These are phyloP conservation scores for Empis stercorea DNA, from an alignment of 2,888 invertebrate genomes.

Conservation along the genomic window DNA sequence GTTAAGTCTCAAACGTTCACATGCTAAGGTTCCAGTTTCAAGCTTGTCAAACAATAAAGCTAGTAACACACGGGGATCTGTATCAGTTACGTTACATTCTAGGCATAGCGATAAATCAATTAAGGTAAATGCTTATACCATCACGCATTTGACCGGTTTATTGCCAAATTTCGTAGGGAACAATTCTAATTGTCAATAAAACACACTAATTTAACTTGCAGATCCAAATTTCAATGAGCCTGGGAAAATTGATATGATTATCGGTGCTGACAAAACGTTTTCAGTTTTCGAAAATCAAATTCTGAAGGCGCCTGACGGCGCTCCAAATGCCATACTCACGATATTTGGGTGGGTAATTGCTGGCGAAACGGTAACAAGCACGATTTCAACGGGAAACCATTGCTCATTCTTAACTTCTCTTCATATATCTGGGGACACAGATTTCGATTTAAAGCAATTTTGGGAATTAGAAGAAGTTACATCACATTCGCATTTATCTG, in stretches of 20 bases:
- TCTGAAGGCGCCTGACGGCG: background rate
- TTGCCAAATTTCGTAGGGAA: no score
- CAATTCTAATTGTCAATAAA: no score
- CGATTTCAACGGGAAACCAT: background rate
- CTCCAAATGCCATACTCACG: conserved; percentile 9
- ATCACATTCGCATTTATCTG: no score
- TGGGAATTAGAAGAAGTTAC: no score
- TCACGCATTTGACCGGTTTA: conserved; percentile 4
- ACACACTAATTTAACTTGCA: conserved; percentile 3
- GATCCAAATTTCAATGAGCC: conserved; percentile 11
- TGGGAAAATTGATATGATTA: conserved; percentile 9
- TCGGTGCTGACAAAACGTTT: conserved; percentile 10
- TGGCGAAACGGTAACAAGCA: no score
- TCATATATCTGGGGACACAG: no score
- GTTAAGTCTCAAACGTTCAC: no score
- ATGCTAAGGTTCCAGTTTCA: no score
- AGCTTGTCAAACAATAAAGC: no score
- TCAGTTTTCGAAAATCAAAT: conserved; percentile 7
- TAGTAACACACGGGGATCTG: background rate
- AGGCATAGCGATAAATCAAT: background rate
- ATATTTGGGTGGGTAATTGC: no score
- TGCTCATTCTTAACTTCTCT: no score
- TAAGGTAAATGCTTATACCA: conserved; percentile 1
- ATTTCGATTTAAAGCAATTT: no score
- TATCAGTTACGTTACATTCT: conserved; percentile 1